A percentile compares a stretch with the other conserved stretches of the same genome.
These are phyloP conservation scores for Pardosa pseudoannulata DNA, from an alignment of 2,888 invertebrate genomes.

Conservation along the genomic window DNA sequence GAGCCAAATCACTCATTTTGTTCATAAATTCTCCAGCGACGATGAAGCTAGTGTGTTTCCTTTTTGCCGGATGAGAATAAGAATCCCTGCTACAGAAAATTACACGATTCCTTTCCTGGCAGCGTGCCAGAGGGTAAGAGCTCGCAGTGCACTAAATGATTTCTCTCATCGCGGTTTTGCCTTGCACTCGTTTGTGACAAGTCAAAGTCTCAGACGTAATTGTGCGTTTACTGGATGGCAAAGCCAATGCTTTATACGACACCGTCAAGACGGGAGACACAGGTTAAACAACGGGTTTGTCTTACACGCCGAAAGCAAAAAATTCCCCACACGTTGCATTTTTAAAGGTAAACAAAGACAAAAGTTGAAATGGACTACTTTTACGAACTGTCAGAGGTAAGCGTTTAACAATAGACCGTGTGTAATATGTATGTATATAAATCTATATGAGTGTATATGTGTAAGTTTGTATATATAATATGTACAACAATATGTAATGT, in stretches of 20 bases:
- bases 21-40: background rate
- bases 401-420: too few species aligned
- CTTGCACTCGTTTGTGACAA: constrained; percentile 1
- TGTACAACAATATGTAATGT: too few species aligned
- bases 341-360: too few species aligned
- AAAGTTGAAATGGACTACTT: too few species aligned
- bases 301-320: too few species aligned
- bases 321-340: too few species aligned
- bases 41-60: background rate
- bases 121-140: background rate
- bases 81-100: background rate
- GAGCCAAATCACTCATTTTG: background rate
- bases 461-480: too few species aligned
- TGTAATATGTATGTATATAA: too few species aligned
- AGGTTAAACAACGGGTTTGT: too few species aligned
- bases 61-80: background rate
- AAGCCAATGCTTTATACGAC: background rate
- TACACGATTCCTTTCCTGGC: background rate
- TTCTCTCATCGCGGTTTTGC: background rate
- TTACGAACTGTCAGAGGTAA: too few species aligned
- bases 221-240: background rate
- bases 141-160: background rate
- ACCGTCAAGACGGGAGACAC: too few species aligned
- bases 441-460: too few species aligned
- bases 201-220: background rate